These are phyloP conservation scores for Mizuhopecten yessoensis DNA, from an alignment of 1,140 invertebrate genomes.

Conservation along the genomic window DNA sequence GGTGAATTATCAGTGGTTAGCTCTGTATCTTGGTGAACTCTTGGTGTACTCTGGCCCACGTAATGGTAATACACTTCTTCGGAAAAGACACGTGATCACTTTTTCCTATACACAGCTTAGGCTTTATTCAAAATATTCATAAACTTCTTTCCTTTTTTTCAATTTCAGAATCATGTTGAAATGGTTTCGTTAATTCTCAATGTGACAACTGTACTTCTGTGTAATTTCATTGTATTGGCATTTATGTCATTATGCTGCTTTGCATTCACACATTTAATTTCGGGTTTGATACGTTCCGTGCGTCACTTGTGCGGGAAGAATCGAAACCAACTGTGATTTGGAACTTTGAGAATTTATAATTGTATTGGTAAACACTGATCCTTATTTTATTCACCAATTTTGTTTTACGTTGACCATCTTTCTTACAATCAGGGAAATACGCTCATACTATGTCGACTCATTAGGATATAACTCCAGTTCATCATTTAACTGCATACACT, in stretches of 20 bases:
- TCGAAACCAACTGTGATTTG: neutral
- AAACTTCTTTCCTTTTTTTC: neutral
- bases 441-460: too few relatives aligned
- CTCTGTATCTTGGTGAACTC: neutral
- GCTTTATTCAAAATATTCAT: neutral
- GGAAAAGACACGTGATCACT: neutral
- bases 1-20: slow-evolving; percentile 13
- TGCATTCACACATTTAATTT: neutral
- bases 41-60: neutral
- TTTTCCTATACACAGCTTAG: neutral
- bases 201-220: slow-evolving; percentile 4
- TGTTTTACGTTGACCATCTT: too few relatives aligned
- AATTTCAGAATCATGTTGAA: neutral
- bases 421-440: too few relatives aligned
- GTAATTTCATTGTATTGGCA: neutral
- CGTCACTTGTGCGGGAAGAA: neutral
- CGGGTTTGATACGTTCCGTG: neutral
- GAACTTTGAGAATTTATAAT: too few relatives aligned
- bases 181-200: neutral
- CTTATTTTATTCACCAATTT: too few relatives aligned
- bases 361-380: too few relatives aligned
- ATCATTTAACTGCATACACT: too few relatives aligned
- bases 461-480: too few relatives aligned
- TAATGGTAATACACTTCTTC: neutral
- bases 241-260: neutral